phyloP scores from a whole-genome alignment of 2,888 invertebrate species.

The Harpalus rubripes region DNA sequence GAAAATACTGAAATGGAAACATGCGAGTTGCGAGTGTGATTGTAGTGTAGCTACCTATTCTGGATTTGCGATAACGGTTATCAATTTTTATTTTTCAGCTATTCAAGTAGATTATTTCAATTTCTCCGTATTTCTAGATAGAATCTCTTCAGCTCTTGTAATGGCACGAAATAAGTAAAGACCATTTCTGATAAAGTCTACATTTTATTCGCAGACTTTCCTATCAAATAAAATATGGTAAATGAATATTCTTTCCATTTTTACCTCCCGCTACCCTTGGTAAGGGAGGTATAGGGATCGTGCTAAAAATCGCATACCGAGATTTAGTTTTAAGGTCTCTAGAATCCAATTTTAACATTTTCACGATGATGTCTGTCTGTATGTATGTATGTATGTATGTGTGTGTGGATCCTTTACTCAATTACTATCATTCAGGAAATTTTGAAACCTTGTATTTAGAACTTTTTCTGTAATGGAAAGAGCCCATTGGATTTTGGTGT shows the following conservation, averaged over 20 bases:
- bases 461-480: too few relatives aligned
- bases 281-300: too few relatives aligned
- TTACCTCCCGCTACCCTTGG: too few relatives aligned
- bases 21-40: slow-evolving; percentile 38
- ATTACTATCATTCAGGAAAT: too few relatives aligned
- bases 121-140: slow-evolving; percentile 22
- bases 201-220: not conserved
- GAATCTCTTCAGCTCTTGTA: slow-evolving; percentile 11
- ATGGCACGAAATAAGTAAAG: not conserved
- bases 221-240: not conserved
- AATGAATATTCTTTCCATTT: not conserved
- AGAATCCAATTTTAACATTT: too few relatives aligned
- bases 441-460: too few relatives aligned
- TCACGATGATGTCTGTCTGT: too few relatives aligned
- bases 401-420: too few relatives aligned
- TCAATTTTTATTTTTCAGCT: slow-evolving; percentile 39
- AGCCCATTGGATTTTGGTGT: too few relatives aligned
- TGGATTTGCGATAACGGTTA: slow-evolving; percentile 48
- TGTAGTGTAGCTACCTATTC: slow-evolving; percentile 52
- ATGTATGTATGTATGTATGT: too few relatives aligned
- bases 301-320: too few relatives aligned
- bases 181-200: not conserved
- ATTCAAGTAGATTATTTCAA: slow-evolving; percentile 36
- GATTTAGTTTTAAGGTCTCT: too few relatives aligned
- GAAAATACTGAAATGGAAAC: slow-evolving; percentile 59